phyloP scores from a whole-genome alignment of 2,888 invertebrate species.

The Papilio gigon region DNA sequence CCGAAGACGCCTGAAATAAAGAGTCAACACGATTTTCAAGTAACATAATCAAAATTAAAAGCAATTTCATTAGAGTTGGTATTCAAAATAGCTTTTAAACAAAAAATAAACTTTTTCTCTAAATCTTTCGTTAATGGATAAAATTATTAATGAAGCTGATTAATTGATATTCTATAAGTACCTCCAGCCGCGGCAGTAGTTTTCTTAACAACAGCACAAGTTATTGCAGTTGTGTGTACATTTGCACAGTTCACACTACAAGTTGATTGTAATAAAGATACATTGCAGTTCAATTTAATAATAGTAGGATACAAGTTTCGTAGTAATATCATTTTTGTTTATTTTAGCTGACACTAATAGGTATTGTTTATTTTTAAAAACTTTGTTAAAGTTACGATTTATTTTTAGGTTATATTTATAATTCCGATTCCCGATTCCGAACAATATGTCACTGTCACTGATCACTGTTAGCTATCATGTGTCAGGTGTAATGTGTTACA shows the following conservation, averaged over 20 bases:
- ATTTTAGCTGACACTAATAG: neutral
- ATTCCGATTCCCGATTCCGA: neutral
- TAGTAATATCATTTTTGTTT: conserved; percentile 21
- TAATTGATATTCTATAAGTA: conserved; percentile 43
- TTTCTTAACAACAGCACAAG: conserved; percentile 68
- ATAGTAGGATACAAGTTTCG: conserved; percentile 28
- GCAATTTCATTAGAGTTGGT: neutral
- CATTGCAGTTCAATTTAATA: conserved; percentile 43
- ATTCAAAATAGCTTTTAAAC: neutral
- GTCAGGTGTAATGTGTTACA: neutral
- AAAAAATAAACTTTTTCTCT: neutral
- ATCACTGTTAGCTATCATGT: no score
- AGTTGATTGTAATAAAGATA: conserved; percentile 48
- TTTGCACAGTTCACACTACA: conserved; percentile 43
- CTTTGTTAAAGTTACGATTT: neutral
- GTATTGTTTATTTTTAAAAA: conserved; percentile 5
- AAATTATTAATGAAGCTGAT: neutral
- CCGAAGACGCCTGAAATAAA: conserved; percentile 72
- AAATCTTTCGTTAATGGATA: neutral
- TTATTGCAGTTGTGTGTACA: conserved; percentile 53
- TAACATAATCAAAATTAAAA: neutral
- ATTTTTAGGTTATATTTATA: conserved; percentile 13
- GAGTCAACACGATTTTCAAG: no score
- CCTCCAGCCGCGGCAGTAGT: conserved; percentile 77
- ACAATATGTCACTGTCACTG: conserved; percentile 10